A percentile compares a stretch with the other conserved stretches of the same genome.
Conservation (phyloP, 2,888 invertebrate species). For the Drosophila parthenogenetica region DNA sequence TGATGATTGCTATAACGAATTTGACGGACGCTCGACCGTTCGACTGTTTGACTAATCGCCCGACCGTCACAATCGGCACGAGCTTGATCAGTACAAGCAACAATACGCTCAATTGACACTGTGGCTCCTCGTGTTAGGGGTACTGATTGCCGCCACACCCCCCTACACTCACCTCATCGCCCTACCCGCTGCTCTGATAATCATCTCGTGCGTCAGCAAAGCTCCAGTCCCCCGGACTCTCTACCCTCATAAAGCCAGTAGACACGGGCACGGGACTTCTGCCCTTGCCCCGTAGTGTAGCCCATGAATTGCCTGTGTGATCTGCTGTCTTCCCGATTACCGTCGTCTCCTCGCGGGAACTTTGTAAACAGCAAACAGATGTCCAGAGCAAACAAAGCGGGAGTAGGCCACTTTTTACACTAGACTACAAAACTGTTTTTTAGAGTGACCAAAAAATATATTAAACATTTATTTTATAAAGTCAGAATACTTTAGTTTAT, state of each 20-base stretch:
- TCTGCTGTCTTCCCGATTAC: conserved; percentile 25
- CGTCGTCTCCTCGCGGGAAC: conserved; percentile 5
- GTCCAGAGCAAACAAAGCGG: conserved; percentile 9
- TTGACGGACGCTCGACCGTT: conserved; percentile 46
- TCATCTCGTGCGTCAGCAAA: conserved; percentile 80
- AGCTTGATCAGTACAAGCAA: conserved; percentile 70
- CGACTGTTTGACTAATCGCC: conserved; percentile 27
- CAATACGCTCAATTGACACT: conserved; percentile 74
- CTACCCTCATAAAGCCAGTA: conserved; percentile 43
- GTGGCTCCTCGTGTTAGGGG: conserved; percentile 62
- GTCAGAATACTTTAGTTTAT: too few relatives aligned
- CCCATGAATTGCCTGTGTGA: conserved; percentile 45
- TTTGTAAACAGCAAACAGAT: conserved; percentile 11
- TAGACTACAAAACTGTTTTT: conserved; percentile 5
- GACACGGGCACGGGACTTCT: conserved; percentile 9
- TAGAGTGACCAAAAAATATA: too few relatives aligned
- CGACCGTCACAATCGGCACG: conserved; percentile 65
- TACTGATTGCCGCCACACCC: conserved; percentile 49
- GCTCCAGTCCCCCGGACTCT: conserved; percentile 50
- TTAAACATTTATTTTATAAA: background rate
- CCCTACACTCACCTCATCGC: conserved; percentile 14
- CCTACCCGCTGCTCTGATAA: conserved; percentile 59
- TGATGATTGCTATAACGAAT: conserved; percentile 77
- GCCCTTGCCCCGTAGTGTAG: conserved; percentile 13
- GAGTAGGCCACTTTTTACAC: conserved; percentile 13